Conservation (phyloP, 2,797 vertebrate genomes). For the Sandelia bainsii region DNA sequence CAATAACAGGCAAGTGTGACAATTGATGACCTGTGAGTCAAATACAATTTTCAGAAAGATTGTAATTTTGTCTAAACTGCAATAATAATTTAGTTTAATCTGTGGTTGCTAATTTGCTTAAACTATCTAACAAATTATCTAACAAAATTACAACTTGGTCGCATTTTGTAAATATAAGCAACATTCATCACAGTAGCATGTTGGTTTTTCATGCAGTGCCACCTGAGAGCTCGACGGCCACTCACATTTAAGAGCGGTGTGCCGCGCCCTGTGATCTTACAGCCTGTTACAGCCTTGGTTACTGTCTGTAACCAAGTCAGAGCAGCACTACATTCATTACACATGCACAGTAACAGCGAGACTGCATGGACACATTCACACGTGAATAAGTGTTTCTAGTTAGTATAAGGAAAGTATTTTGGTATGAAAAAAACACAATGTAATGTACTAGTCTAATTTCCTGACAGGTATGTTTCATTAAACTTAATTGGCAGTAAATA, state of each 20-base stretch:
- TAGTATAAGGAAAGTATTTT: not conserved
- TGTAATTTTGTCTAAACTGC: too few species aligned
- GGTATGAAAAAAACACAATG: slow-evolving; percentile 11
- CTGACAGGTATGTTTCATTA: slow-evolving; percentile 35
- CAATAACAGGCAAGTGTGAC: slow-evolving; percentile 10
- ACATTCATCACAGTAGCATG: too few species aligned
- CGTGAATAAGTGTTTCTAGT: slow-evolving; percentile 18
- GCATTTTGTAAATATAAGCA: too few species aligned
- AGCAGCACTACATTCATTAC: slow-evolving; percentile 5
- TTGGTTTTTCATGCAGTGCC: too few species aligned
- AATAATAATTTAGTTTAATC: too few species aligned
- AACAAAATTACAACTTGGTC: too few species aligned
- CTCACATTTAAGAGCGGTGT: too few species aligned
- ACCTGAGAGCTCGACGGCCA: too few species aligned
- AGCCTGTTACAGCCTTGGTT: slow-evolving; percentile 20
- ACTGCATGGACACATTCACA: slow-evolving; percentile 5
- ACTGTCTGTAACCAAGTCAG: slow-evolving; percentile 13
- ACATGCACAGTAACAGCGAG: not conserved
- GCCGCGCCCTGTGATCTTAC: slow-evolving; percentile 20
- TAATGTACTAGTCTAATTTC: slow-evolving; percentile 39
- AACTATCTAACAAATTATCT: too few species aligned
- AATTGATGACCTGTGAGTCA: slow-evolving; percentile 4
- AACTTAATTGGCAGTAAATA: slow-evolving; percentile 47
- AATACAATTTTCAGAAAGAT: not conserved
- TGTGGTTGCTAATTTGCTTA: too few species aligned